phyloP scores from a whole-genome alignment of 2,113 vertebrate species.

The Ceyx margarethae region DNA sequence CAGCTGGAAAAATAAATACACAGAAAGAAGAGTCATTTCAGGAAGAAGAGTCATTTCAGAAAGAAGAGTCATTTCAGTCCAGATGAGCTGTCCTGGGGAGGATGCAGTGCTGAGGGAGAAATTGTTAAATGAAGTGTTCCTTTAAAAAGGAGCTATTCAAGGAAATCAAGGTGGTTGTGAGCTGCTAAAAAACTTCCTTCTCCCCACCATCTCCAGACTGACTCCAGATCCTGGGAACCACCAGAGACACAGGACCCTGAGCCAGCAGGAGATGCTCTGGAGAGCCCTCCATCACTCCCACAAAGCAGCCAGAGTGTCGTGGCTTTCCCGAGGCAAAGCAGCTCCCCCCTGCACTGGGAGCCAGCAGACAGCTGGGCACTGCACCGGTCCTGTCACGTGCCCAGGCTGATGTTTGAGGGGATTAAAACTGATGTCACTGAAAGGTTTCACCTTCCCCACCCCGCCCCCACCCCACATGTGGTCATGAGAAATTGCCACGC shows the following conservation, averaged over 20 bases:
- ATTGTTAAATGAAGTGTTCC: neutral
- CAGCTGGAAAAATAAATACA: neutral
- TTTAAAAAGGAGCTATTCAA: neutral
- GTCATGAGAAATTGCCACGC: neutral
- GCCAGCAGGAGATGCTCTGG: neutral
- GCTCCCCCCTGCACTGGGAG: constrained; percentile 1
- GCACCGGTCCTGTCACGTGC: neutral
- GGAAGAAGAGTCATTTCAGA: neutral
- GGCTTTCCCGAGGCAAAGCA: neutral
- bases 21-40: neutral
- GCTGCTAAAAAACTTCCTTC: constrained; percentile 23
- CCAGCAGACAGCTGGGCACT: neutral
- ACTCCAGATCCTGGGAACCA: neutral
- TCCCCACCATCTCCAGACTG: neutral
- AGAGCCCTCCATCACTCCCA: neutral
- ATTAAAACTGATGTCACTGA: neutral
- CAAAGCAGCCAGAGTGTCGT: neutral
- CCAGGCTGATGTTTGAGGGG: neutral
- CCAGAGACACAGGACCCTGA: neutral
- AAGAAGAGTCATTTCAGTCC: neutral
- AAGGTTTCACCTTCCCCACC: neutral
- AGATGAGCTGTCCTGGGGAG: neutral
- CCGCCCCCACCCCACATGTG: neutral
- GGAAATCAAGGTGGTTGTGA: neutral
- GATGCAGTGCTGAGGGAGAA: neutral